A percentile compares a stretch with the other conserved stretches of the same genome.
phyloP scores from a whole-genome alignment of 2,888 invertebrate genomes.

The Harpalus rubripes region DNA sequence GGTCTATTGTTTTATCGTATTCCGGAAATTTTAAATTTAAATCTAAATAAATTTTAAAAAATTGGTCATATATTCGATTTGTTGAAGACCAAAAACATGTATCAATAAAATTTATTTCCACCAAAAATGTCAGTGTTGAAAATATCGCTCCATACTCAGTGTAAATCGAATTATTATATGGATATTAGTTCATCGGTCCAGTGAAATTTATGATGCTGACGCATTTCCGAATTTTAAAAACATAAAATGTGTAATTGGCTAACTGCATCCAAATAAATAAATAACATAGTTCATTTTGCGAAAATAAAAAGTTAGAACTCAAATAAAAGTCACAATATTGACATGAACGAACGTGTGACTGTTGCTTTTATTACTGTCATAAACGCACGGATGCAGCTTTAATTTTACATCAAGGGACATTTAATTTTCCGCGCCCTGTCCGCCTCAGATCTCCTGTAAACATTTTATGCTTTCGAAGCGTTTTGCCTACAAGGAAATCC shows the following conservation, averaged over 20 bases:
- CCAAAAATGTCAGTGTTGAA: too few relatives aligned
- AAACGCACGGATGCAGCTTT: conserved; percentile 17
- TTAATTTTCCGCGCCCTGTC: conserved; percentile 4
- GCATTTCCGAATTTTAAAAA: background rate
- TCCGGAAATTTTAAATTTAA: too few relatives aligned
- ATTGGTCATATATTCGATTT: too few relatives aligned
- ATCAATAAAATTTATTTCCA: too few relatives aligned
- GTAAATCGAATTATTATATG: background rate
- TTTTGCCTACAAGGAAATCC: conserved; percentile 47
- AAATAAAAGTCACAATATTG: conserved; percentile 33
- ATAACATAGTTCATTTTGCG: conserved; percentile 20
- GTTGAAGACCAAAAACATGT: too few relatives aligned
- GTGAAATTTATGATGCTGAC: background rate
- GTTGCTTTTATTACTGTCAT: conserved; percentile 30
- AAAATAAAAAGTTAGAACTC: conserved; percentile 36
- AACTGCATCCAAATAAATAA: conserved; percentile 12
- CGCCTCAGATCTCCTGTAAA: conserved; percentile 13
- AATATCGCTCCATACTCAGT: too few relatives aligned
- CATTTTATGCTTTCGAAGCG: conserved; percentile 24
- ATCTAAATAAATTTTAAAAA: too few relatives aligned
- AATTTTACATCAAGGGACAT: conserved; percentile 20
- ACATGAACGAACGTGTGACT: conserved; percentile 33
- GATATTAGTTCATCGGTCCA: background rate
- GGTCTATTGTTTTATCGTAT: too few relatives aligned
- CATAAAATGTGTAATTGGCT: conserved; percentile 13